Conservation (phyloP, 2,113 vertebrate species). For the Crotalus helleri region DNA sequence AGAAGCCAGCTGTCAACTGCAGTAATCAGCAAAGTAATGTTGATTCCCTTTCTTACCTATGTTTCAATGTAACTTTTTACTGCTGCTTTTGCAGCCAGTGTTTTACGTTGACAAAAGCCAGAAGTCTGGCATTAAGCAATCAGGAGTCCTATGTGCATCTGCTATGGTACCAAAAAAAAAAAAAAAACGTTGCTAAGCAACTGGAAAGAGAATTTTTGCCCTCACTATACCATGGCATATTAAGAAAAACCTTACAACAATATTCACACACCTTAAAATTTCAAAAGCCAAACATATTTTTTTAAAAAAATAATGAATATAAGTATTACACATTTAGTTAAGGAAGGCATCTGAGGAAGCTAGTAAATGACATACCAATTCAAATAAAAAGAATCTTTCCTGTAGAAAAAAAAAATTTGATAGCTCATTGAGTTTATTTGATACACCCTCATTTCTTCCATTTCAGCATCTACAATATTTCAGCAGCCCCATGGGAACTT, state of each 20-base stretch:
- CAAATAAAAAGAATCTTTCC: slow-evolving; percentile 57
- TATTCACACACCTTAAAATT: slow-evolving; percentile 59
- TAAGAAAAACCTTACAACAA: slow-evolving; percentile 55
- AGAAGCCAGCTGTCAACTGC: slow-evolving; percentile 20
- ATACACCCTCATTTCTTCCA: slow-evolving; percentile 65
- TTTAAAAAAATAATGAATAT: slow-evolving; percentile 13
- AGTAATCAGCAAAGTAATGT: slow-evolving; percentile 17
- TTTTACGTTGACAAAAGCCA: slow-evolving; percentile 52
- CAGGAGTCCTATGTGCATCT: slow-evolving; percentile 63
- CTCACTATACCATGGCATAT: slow-evolving; percentile 59
- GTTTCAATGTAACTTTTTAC: slow-evolving; percentile 32
- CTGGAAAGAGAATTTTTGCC: slow-evolving; percentile 67
- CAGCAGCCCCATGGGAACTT: slow-evolving; percentile 56
- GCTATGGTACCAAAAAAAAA: slow-evolving; percentile 13
- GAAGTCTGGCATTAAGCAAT: slow-evolving; percentile 60
- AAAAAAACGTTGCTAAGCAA: slow-evolving; percentile 74
- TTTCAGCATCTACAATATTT: slow-evolving; percentile 63
- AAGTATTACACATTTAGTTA: slow-evolving; percentile 7
- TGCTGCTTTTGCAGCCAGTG: slow-evolving; percentile 26
- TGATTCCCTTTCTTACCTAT: neutral
- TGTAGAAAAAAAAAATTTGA: slow-evolving; percentile 66
- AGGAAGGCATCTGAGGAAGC: slow-evolving; percentile 47
- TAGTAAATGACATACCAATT: slow-evolving; percentile 47
- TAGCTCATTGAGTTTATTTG: slow-evolving; percentile 74
- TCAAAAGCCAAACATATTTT: slow-evolving; percentile 46